Evolutionary conservation across 2,113 vertebrate genomes (phyloP).

Genomic region (Todiramphus saurophagus): DNA sequence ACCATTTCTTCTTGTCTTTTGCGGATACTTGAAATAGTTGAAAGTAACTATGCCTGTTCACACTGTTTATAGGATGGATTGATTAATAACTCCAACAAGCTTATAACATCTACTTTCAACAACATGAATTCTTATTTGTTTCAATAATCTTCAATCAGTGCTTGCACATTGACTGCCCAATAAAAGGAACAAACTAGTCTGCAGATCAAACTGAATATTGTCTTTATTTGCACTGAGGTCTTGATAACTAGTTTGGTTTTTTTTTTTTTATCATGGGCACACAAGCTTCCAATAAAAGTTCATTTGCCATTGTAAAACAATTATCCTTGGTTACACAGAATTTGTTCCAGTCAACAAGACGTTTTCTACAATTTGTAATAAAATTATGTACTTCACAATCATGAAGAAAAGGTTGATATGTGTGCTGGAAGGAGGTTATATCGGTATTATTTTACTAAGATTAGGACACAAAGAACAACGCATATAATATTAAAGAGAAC

Average conservation of each 20-base stretch:
- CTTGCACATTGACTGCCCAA: neutral
- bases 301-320: neutral
- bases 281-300: neutral
- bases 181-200: neutral
- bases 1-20: neutral
- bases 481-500: neutral
- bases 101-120: neutral
- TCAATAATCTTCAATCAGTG: accelerated
- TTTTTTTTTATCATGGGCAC: accelerated
- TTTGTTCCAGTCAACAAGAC: neutral
- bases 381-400: neutral
- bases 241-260: neutral
- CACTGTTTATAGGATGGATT: neutral
- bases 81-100: neutral
- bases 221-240: neutral
- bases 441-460: neutral
- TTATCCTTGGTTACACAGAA: neutral
- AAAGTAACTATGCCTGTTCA: neutral
- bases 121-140: neutral
- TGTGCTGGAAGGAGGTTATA: neutral
- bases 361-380: neutral
- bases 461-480: neutral
- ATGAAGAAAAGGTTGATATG: neutral
- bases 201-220: neutral
- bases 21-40: neutral